Evolutionary conservation across 2,113 vertebrate species (phyloP).

Genomic region (Rynchops niger): DNA sequence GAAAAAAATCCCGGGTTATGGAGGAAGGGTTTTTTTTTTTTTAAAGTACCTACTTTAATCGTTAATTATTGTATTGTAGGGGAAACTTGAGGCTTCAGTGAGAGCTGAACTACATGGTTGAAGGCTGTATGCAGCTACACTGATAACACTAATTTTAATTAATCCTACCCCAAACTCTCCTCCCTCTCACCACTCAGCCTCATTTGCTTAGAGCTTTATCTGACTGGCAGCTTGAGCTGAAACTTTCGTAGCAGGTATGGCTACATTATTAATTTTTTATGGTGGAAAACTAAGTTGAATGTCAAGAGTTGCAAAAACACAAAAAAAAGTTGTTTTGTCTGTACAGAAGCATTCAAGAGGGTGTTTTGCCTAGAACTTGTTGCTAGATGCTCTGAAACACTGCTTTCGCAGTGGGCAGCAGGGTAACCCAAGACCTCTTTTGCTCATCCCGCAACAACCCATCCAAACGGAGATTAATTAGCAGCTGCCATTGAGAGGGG

Average conservation of each 20-base stretch:
- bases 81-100: not conserved
- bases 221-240: not conserved
- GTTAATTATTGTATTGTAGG: constrained; percentile 4
- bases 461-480: not conserved
- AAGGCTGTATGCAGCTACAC: not conserved
- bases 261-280: not conserved
- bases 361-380: not conserved
- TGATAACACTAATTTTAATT: constrained; percentile 50
- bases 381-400: not conserved
- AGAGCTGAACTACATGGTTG: not conserved
- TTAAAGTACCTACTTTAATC: not conserved
- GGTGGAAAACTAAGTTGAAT: not conserved
- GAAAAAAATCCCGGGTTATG: not conserved
- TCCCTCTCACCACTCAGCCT: not conserved
- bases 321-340: not conserved
- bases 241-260: not conserved
- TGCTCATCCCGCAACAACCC: not conserved
- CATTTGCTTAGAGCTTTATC: not conserved
- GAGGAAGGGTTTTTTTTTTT: not conserved
- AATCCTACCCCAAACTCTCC: not conserved
- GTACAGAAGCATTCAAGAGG: not conserved
- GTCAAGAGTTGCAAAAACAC: not conserved
- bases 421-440: not conserved
- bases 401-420: not conserved
- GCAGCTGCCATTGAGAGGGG: not conserved